Evolutionary conservation across 1,140 invertebrate species (phyloP), one percentile per base, ranked within the genome.

Genomic region (Drosophila burlai): DNA sequence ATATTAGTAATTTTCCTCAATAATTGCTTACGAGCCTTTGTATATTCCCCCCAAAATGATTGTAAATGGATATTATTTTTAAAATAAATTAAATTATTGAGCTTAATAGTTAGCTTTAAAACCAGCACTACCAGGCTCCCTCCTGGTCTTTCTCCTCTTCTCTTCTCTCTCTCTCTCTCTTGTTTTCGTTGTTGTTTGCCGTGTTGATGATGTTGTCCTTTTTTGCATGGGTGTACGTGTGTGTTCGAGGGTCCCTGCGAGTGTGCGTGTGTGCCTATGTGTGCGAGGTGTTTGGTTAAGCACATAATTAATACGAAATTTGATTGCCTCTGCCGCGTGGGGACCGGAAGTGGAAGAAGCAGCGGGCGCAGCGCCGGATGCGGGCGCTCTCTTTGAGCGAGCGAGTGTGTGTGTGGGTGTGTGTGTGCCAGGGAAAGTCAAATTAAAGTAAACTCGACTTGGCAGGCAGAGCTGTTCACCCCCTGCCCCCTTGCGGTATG

Each of bases 261-360:
- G 36, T 34, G 45, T 31, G 49, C 29, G 29, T 34, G 59, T 36
- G 38, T 29, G 36, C 5, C 26, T 42, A 21, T 31, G 54, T 71
- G 65, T 72, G 69, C 24, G 83, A 86, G 83, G 83, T 87, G 84
- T 87, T 87, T 83, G 84, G 84, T 87, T 87, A 87, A 89, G 84
- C 84, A 87, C 84, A 87, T 87, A 87, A 87, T 87, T 87, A 87
- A 87, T 87, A 83, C 84, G 84, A 87, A 87, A 87, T 87, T 87
- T 87, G 84, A 87, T 87, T 87, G 84, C 84, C 83, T 83, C 58
- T 87, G 83, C 76, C 83, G 83, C 83, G 80, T 36, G 86, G 83
- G 83, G 83, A 87, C 80, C 75, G 69, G 69, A 73, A 72, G 69
- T 49, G 49, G 52, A 38, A 57, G 69, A 47, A 71, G 43, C 45